Evolutionary conservation across 2,113 vertebrate genomes (phyloP).

Genomic region (Gobiocypris rarus): DNA sequence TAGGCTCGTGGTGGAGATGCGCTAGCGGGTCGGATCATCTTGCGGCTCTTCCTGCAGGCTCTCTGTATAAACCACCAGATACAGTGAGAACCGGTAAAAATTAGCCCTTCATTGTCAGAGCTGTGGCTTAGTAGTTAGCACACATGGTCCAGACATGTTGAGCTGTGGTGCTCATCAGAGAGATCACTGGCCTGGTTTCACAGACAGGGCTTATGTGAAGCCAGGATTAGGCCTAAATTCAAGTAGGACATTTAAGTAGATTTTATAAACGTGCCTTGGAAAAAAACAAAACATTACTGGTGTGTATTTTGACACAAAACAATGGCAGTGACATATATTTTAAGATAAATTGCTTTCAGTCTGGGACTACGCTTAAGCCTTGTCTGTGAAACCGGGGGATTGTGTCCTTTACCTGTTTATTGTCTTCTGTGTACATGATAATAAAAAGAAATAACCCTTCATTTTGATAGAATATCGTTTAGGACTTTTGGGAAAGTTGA

Average conservation of each 20-base stretch:
- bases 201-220: too few relatives aligned
- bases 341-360: too few relatives aligned
- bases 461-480: not conserved
- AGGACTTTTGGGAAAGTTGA: not conserved
- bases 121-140: not conserved
- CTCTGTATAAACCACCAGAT: not conserved
- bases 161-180: not conserved
- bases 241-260: too few relatives aligned
- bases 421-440: not conserved
- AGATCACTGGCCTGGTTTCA: not conserved
- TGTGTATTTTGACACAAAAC: too few relatives aligned
- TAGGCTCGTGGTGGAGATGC: constrained; percentile 58
- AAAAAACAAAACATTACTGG: too few relatives aligned
- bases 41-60: constrained; percentile 13
- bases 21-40: constrained; percentile 25
- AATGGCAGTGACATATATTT: too few relatives aligned
- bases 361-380: too few relatives aligned
- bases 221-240: too few relatives aligned
- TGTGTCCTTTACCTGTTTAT: not conserved
- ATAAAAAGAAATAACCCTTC: not conserved
- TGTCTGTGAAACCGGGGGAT: too few relatives aligned
- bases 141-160: not conserved
- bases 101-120: not conserved
- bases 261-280: too few relatives aligned
- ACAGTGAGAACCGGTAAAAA: not conserved